These are phyloP conservation scores for Muscicapa adusta DNA, from an alignment of 2,113 vertebrate species.

Conservation along the genomic window DNA sequence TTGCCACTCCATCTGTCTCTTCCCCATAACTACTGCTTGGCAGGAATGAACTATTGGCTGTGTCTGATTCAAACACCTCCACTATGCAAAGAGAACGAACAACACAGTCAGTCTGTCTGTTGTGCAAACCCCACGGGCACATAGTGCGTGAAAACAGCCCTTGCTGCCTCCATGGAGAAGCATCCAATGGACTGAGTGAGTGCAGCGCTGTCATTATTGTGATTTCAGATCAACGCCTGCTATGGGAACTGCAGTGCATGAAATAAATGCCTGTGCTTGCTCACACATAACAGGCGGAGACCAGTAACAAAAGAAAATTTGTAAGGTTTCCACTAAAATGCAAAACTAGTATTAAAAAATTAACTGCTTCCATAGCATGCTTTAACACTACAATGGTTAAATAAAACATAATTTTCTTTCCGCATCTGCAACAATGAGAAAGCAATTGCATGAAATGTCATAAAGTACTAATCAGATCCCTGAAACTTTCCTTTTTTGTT, in stretches of 20 bases:
- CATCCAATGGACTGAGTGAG: not conserved
- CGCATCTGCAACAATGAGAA: not conserved
- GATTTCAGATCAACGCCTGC: not conserved
- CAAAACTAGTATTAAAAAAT: not conserved
- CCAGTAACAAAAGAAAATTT: not conserved
- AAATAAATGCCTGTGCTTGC: not conserved
- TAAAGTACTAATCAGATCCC: not conserved
- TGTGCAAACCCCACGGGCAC: rapidly evolving
- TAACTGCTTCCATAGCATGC: not conserved
- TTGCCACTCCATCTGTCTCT: constrained; percentile 72
- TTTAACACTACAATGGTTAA: not conserved
- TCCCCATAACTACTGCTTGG: constrained; percentile 63
- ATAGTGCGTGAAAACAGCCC: not conserved
- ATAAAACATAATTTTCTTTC: not conserved
- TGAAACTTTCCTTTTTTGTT: not conserved
- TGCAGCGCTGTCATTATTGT: rapidly evolving
- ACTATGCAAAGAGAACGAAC: constrained; percentile 62
- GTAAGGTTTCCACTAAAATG: not conserved
- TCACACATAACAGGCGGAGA: not conserved
- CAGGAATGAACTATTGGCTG: constrained; percentile 61
- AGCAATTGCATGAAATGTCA: not conserved
- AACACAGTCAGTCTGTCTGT: not conserved
- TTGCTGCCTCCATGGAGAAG: not conserved
- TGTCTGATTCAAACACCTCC: constrained; percentile 78
- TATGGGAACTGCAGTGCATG: not conserved